Base-by-base conservation (phyloP, 1,140 invertebrate species). In the Ceratina japonica region DNA sequence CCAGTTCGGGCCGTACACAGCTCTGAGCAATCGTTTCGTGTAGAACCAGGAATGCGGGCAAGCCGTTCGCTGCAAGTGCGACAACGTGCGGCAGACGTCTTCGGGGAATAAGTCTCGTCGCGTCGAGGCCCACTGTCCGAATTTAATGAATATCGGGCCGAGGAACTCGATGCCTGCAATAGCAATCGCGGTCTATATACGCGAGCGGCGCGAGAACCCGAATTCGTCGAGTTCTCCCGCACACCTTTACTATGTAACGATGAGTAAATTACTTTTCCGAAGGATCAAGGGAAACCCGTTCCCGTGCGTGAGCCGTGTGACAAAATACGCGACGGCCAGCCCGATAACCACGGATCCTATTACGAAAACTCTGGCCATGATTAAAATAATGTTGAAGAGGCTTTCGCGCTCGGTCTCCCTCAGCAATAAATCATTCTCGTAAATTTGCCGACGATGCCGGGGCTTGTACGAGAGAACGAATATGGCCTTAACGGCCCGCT, bases 91-190 rank as follows among this genome's bases (percentile, higher is more conserved):
- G 82, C 93, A 94, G 58, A 94, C 79, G 65, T 93, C 89, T 27
- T 86, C 83, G 0, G 92, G 86, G 78, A 93, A 93, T 37, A 94
- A 72, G 83, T 94, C 93, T 70, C 91, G 81, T 18, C 93, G 72
- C 16, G 92, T 94, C 5, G 92, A 91, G 7, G 90, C 89, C 93
- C 93, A 94, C 78, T 94, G 93, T 7, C 93, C 93, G n/a, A 94
- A 89, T 85, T 94, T 94, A 18, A 94, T 87, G 58, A 93, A 93
- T 24, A 93, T 92, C 3, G 94, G 93, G 0, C 94, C 94, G 44
- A 91, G 88, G 54, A 87, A 83, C 79, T 94, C 90, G 20, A 94
- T 86, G 49, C 81, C 90, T 89, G 49, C 27, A 76, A 74, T 52
- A 12, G 10, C 8, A 16, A 61, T 8, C 37, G 10, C 37, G 37